Evolutionary conservation across 2,113 vertebrate genomes (phyloP), one percentile per base, ranked within the genome.

Genomic region (Brachyhypopomus gauderio): DNA sequence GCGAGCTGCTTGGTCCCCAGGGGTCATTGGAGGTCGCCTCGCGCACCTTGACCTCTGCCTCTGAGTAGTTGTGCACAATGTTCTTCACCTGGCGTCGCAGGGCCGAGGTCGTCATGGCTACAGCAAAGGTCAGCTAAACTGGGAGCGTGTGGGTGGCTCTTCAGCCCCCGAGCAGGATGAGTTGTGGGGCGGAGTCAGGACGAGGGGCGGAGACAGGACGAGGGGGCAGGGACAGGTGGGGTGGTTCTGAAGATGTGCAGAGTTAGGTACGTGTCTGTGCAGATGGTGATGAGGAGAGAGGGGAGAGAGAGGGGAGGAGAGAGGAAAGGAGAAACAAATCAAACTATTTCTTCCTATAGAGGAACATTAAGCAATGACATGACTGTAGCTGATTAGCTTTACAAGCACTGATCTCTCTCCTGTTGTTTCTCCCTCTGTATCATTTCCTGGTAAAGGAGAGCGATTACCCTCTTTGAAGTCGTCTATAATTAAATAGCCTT

Each of bases 21-120:
- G 97, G 97, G 78, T 99, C 97, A 3, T 99, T 99, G 38, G 97
- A 98, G 74, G 97, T 98, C 84, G 97, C 97, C 87, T 99, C 97
- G 0, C 97, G 71, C 87, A 98, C 97, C 89, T 98, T 99, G 82
- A 99, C 94, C 91, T 99, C 97, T 0, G 97, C 97, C 85, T 98
- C 97, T 0, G 97, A 97, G 88, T 98, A 99, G 90, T 98, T 99
- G 93, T 98, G 96, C 78, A 98, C 96, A 0, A 99, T 96, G 88
- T 99, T 99, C 87, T 99, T 99, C 85, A 98, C 95, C 90, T 98
- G 97, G 77, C 97, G 95, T 8, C 97, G 95, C 89, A 99, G 91
- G 0, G 97, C 96, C 0, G 96, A 98, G 70, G 97, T 98, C 45
- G 96, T 97, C 97, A 99, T 99, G 92, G 90, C 67, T 91, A 88